Percentiles rank a stretch among this genome's conserved stretches.
phyloP scores from a whole-genome alignment of 2,113 vertebrate species.

The Cyprinus carpio region DNA sequence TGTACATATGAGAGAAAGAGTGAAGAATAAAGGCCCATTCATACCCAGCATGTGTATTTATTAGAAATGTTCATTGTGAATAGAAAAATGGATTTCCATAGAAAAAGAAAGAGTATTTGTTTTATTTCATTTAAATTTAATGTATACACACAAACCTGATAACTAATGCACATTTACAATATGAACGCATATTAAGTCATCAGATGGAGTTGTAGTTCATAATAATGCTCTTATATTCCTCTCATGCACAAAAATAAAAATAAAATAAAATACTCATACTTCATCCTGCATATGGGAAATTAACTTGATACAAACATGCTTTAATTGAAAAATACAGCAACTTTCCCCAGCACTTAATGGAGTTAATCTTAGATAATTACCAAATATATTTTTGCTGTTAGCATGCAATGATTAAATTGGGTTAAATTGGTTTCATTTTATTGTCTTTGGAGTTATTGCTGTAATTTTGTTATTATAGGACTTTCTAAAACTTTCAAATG shows the following conservation, averaged over 20 bases:
- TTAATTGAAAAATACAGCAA: not conserved
- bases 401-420: not conserved
- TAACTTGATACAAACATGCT: not conserved
- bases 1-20: not conserved
- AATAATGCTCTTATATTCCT: not conserved
- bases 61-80: not conserved
- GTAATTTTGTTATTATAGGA: not conserved
- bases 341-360: not conserved
- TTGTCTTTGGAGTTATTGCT: not conserved
- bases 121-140: not conserved
- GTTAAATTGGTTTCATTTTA: not conserved
- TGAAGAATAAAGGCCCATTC: slow-evolving; percentile 7
- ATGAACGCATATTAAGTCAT: not conserved
- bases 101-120: not conserved
- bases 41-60: not conserved
- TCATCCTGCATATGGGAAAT: not conserved
- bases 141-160: not conserved
- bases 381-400: not conserved
- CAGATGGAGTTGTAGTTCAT: not conserved
- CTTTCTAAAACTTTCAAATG: not conserved
- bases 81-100: not conserved
- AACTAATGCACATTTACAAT: not conserved
- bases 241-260: not conserved
- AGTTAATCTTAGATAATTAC: not conserved
- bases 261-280: no score